phyloP scores from a whole-genome alignment of 2,888 invertebrate species.

The Eupithecia centaureata region DNA sequence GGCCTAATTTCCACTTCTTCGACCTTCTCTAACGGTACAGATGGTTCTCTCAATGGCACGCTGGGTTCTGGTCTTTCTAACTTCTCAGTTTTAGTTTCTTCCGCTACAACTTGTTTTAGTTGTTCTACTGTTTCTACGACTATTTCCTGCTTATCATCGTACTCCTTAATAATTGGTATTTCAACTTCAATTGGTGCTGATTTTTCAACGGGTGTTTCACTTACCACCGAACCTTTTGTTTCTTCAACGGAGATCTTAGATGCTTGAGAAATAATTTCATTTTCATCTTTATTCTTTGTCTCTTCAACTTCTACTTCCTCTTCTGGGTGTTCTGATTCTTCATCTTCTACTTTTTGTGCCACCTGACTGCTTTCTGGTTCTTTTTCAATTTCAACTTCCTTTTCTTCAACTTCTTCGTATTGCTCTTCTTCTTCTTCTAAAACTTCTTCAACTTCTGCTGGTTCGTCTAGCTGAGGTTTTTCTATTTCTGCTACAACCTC shows the following conservation, averaged over 20 bases:
- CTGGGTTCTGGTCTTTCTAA: constrained; percentile 49
- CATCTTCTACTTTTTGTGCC: constrained; percentile 33
- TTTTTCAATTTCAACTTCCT: constrained; percentile 42
- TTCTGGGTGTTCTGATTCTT: constrained; percentile 19
- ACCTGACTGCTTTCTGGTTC: constrained; percentile 40
- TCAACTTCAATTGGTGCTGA: constrained; percentile 28
- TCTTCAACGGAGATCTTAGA: constrained; percentile 28
- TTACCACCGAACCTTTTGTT: constrained; percentile 37
- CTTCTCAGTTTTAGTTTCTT: constrained; percentile 44
- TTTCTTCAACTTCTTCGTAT: constrained; percentile 45
- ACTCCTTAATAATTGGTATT: constrained; percentile 40
- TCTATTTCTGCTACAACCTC: constrained; percentile 23
- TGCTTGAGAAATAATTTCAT: constrained; percentile 32
- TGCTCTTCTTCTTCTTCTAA: constrained; percentile 44
- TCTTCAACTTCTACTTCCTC: constrained; percentile 34
- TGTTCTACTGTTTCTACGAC: constrained; percentile 43
- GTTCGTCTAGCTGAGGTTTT: constrained; percentile 25
- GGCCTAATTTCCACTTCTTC: constrained; percentile 80
- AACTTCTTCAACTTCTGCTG: constrained; percentile 27
- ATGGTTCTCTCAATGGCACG: constrained; percentile 69
- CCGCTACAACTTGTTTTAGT: constrained; percentile 42
- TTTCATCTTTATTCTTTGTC: background rate
- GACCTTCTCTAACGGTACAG: constrained; percentile 75
- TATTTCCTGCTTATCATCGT: constrained; percentile 42
- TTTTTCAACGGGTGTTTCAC: constrained; percentile 24